Conservation (phyloP, 2,797 vertebrate species). For the Melanogrammus aeglefinus region DNA sequence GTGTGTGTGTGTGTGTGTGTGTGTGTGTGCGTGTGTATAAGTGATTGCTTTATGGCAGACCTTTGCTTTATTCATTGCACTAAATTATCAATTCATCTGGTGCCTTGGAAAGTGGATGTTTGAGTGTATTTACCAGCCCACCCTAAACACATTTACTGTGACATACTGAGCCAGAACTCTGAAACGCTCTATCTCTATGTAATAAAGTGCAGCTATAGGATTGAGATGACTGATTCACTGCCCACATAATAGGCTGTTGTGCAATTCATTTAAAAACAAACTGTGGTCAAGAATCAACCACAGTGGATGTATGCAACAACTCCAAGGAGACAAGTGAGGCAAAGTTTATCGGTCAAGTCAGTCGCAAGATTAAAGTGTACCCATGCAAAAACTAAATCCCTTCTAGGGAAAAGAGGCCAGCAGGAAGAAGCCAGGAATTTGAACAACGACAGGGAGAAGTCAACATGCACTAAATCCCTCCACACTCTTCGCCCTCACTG, state of each 20-base stretch:
- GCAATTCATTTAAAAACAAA: not conserved
- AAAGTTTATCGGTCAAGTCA: too few species aligned
- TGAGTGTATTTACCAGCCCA: not conserved
- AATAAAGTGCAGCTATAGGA: not conserved
- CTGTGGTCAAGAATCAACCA: not conserved
- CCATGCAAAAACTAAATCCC: conserved; percentile 16
- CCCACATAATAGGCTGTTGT: conserved; percentile 11
- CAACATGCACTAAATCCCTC: conserved; percentile 31
- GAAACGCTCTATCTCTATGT: not conserved
- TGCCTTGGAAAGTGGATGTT: not conserved
- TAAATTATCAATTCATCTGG: not conserved
- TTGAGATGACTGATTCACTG: not conserved
- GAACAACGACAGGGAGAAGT: conserved; percentile 1
- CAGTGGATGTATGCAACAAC: too few species aligned
- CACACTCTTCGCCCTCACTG: conserved; percentile 18
- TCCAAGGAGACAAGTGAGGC: too few species aligned
- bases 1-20: not conserved
- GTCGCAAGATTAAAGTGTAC: not conserved
- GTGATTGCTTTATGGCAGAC: conserved; percentile 21
- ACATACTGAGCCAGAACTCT: not conserved
- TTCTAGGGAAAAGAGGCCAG: conserved; percentile 5
- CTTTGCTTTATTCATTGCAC: conserved; percentile 15
- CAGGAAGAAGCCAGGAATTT: conserved; percentile 18
- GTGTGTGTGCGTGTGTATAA: not conserved
- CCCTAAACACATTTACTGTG: conserved; percentile 6